phyloP scores from a whole-genome alignment of 2,888 invertebrate genomes.

The Cremastobaeus sp. region DNA sequence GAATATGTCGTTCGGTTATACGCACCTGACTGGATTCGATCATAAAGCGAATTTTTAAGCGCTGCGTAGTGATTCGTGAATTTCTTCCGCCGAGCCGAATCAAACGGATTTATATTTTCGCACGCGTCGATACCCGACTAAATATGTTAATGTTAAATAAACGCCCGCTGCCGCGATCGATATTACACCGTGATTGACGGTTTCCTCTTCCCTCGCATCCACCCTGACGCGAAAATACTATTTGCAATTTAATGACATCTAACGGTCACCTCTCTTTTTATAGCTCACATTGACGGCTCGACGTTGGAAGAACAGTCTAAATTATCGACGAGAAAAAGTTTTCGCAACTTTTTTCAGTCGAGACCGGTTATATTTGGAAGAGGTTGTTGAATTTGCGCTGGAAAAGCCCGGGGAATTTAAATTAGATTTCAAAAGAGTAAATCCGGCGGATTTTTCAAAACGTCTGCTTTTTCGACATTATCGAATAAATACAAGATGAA shows the following conservation, averaged over 20 bases:
- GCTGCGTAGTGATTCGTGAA: constrained; percentile 29
- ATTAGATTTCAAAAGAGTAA: too few species aligned
- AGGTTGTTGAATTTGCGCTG: too few species aligned
- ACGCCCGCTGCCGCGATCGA: constrained; percentile 28
- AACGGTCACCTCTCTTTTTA: too few species aligned
- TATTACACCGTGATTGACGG: constrained; percentile 33
- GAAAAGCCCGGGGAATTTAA: too few species aligned
- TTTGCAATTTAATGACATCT: constrained; percentile 32
- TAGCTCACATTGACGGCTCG: too few species aligned
- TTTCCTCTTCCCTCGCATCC: constrained; percentile 31
- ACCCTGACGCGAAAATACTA: constrained; percentile 28
- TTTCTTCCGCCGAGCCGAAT: constrained; percentile 23
- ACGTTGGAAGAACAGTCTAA: too few species aligned
- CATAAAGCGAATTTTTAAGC: constrained; percentile 51
- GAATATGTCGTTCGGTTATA: constrained; percentile 53
- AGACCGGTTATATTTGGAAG: too few species aligned
- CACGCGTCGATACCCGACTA: constrained; percentile 19
- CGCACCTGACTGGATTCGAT: constrained; percentile 51
- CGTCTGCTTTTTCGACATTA: too few species aligned
- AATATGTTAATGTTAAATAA: constrained; percentile 44
- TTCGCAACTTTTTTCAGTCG: too few species aligned
- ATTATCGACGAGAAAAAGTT: too few species aligned
- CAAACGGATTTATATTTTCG: constrained; percentile 15
- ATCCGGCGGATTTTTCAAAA: too few species aligned
- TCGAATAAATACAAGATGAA: too few species aligned